Percentiles rank a stretch among this genome's conserved stretches.
phyloP scores from a whole-genome alignment of 2,888 invertebrate species.

The Aricia artaxerxes region DNA sequence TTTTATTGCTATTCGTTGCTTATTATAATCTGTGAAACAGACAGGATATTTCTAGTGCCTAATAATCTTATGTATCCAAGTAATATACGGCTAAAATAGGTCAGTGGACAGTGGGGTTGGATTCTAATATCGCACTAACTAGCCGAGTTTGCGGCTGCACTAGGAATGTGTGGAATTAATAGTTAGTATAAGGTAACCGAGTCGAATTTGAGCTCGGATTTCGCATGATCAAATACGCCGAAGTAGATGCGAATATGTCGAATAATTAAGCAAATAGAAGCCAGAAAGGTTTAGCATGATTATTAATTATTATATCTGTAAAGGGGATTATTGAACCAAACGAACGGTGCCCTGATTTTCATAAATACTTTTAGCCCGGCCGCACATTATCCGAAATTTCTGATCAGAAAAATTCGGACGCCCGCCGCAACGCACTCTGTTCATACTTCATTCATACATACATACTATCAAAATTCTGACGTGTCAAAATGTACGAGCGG shows the following conservation, averaged over 20 bases:
- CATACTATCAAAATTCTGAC: too few species aligned
- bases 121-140: constrained; percentile 14
- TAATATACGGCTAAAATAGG: constrained; percentile 2
- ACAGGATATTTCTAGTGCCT: background rate
- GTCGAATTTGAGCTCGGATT: background rate
- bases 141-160: constrained; percentile 3
- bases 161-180: constrained; percentile 5
- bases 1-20: too few species aligned
- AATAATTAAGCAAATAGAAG: background rate
- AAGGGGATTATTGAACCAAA: background rate
- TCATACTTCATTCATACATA: too few species aligned
- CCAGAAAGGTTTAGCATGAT: background rate
- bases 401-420: too few species aligned
- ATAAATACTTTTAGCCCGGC: too few species aligned
- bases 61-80: background rate
- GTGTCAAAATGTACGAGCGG: too few species aligned
- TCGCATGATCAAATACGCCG: background rate
- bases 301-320: background rate
- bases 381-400: too few species aligned
- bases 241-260: background rate
- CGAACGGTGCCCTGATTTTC: too few species aligned
- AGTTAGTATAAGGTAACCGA: background rate
- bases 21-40: too few species aligned
- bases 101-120: constrained; percentile 8
- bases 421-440: too few species aligned